phyloP scores from a whole-genome alignment of 92 coral and sea anemone genomes.

The Actinostola sp. region DNA sequence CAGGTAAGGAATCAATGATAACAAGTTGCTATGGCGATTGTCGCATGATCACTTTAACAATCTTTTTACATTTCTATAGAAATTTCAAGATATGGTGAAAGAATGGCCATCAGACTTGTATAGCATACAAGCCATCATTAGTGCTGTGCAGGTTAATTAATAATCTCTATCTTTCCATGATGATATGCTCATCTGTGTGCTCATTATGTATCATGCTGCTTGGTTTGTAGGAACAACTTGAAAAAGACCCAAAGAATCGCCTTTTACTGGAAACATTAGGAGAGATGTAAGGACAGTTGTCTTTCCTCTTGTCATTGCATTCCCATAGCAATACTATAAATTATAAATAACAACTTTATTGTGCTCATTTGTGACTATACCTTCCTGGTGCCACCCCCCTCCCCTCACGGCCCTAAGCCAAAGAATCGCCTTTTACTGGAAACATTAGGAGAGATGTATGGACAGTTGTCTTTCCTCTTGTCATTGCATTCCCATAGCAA shows the following conservation, averaged over 20 bases:
- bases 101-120: constrained; percentile 97
- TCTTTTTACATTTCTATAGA: constrained; percentile 41
- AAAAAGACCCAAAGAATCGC: constrained; percentile 71
- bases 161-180: not conserved
- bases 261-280: constrained; percentile 88
- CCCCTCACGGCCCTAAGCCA: too few relatives aligned
- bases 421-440: too few relatives aligned
- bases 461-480: too few relatives aligned
- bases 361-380: too few relatives aligned
- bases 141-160: constrained; percentile 82
- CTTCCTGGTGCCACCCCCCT: too few relatives aligned
- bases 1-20: constrained; percentile 50
- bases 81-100: constrained; percentile 87
- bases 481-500: too few relatives aligned
- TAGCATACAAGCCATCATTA: constrained; percentile 85
- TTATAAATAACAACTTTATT: too few relatives aligned
- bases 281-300: constrained; percentile 71
- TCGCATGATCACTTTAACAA: not conserved
- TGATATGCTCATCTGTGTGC: not conserved
- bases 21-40: not conserved
- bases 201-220: not conserved
- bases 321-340: too few relatives aligned
- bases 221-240: constrained; percentile 76
- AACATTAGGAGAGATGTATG: too few relatives aligned
- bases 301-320: not conserved